Base-by-base conservation (phyloP, 1,140 invertebrate species). In the Aphaenogaster rudis region DNA sequence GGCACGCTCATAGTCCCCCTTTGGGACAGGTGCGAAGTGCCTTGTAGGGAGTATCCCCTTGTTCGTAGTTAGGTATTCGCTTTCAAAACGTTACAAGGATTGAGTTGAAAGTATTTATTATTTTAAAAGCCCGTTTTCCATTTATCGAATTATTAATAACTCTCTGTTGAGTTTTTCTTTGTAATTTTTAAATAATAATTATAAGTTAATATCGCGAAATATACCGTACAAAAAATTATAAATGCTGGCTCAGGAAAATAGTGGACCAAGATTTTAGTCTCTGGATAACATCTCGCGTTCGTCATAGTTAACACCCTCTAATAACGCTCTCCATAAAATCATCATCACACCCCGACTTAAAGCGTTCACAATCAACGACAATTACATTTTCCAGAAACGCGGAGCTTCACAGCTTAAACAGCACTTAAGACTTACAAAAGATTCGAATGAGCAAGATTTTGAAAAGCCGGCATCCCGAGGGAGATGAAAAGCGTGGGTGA, bases 391-490 rank as follows among this genome's bases (percentile, higher is more conserved):
- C 80, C 67, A 59, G 67, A 36, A 82, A 61, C 11, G 54, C 42
- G 80, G 39, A 82, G 54, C 9, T 21, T 39, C 59, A 6, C 45
- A 48, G 79, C 54, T 82, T 82, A 82, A 57, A 11, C 80, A 72
- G 80, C 80, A 28, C 80, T 82, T 82, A 82, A 82, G 67, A 59
- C 57, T 48, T 45, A 82, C 80, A 82, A 82, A 61, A 74, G 67
- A 13, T 45, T 74, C 28, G 80, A 61, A 72, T 57, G 52, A 61
- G 67, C 54, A 17, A 48, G 54, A 13, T 45, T 45, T 45, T 59
- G 67, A 61, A 82, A 82, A 82, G 67, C 66, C 39, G 36, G 39
- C 11, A 57, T 57, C 63, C 88, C 63, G 36, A 45, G 64, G 52
- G 85, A 86, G 11, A 72, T 28, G 9, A 80, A 76, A 67, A 76